Percentiles rank a stretch among this genome's conserved stretches.
These are phyloP conservation scores for Neodontobutis hainanensis DNA, from an alignment of 2,113 vertebrate species.

Conservation along the genomic window DNA sequence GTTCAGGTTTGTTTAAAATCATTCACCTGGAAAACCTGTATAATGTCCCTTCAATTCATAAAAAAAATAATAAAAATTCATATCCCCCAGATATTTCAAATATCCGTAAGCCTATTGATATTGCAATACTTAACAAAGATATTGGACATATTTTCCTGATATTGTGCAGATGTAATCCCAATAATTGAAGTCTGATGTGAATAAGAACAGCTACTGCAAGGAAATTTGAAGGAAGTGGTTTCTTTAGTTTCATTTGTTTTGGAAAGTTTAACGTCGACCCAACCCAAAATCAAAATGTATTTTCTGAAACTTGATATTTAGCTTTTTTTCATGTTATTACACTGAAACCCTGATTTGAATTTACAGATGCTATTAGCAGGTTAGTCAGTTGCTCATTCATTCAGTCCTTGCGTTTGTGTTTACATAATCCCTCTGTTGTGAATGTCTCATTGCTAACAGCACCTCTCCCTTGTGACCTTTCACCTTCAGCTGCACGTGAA, in stretches of 20 bases:
- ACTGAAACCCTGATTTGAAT: too few relatives aligned
- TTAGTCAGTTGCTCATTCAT: conserved; percentile 7
- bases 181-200: background rate
- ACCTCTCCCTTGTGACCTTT: conserved; percentile 14
- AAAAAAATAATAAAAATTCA: background rate
- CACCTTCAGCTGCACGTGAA: conserved; percentile 19
- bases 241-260: background rate
- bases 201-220: background rate
- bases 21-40: background rate
- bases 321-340: background rate
- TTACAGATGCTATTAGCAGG: background rate
- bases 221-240: conserved; percentile 6
- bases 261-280: background rate
- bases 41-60: background rate
- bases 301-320: background rate
- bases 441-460: conserved; percentile 2
- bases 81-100: background rate
- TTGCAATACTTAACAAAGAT: background rate
- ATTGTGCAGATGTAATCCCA: background rate
- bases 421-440: background rate
- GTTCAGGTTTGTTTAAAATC: background rate
- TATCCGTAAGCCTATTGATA: background rate
- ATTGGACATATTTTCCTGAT: background rate
- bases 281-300: background rate
- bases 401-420: conserved; percentile 6